Evolutionary conservation across 2,113 vertebrate genomes (phyloP).

Genomic region (Ochotona princeps): DNA sequence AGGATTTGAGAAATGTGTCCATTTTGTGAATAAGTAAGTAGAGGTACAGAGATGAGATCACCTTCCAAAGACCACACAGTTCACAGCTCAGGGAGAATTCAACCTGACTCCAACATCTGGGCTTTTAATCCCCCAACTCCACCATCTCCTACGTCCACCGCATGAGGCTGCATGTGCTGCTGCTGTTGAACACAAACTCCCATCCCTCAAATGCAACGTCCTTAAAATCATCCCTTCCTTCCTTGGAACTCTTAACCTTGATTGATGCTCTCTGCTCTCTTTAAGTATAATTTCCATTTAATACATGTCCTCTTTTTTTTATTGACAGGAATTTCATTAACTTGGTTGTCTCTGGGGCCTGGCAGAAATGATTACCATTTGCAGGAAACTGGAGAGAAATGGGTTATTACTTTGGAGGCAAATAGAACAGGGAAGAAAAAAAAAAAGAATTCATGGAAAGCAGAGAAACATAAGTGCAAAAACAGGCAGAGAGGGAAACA

Average conservation of each 20-base stretch:
- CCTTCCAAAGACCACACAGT: neutral
- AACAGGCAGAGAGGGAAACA: neutral
- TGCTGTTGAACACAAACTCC: neutral
- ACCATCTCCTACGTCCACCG: neutral
- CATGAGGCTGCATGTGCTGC: neutral
- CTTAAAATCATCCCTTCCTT: slow-evolving; percentile 16
- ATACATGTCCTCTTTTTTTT: slow-evolving; percentile 55
- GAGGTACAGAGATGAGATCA: neutral
- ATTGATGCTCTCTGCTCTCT: neutral
- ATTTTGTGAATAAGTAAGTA: neutral
- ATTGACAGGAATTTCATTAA: slow-evolving; percentile 71
- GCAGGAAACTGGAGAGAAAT: slow-evolving; percentile 60
- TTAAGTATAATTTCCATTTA: slow-evolving; percentile 58
- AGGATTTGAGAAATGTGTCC: neutral
- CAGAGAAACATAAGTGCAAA: neutral
- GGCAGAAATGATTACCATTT: slow-evolving; percentile 48
- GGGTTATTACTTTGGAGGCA: slow-evolving; percentile 35
- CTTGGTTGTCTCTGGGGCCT: slow-evolving; percentile 40
- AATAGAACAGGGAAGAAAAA: neutral
- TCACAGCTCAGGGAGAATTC: neutral
- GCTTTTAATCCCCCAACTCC: neutral
- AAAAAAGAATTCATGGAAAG: neutral
- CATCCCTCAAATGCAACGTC: neutral
- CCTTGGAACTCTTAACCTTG: slow-evolving; percentile 8
- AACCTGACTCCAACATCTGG: neutral